Evolutionary conservation across 2,888 invertebrate species (phyloP).

Genomic region (Euplexia lucipara): DNA sequence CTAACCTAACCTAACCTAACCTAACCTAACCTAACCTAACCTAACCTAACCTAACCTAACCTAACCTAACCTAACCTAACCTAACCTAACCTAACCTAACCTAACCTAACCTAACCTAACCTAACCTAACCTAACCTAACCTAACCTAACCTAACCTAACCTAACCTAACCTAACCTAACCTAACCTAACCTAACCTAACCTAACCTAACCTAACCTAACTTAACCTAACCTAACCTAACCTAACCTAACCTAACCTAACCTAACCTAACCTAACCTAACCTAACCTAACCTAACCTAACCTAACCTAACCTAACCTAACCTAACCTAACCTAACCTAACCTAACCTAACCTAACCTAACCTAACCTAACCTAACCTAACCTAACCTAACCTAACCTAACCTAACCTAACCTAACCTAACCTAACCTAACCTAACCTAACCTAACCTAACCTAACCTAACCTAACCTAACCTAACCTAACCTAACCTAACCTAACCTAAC

Average conservation of each 20-base stretch:
- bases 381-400: constrained; percentile 35
- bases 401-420: constrained; percentile 41
- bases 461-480: constrained; percentile 15
- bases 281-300: constrained; percentile 41
- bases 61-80: constrained; percentile 41
- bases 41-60: constrained; percentile 19
- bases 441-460: constrained; percentile 40
- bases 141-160: constrained; percentile 48
- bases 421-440: constrained; percentile 42
- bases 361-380: constrained; percentile 37
- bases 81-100: constrained; percentile 51
- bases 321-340: constrained; percentile 38
- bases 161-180: constrained; percentile 52
- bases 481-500: constrained; percentile 26
- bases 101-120: constrained; percentile 46
- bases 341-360: constrained; percentile 33
- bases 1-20: constrained; percentile 17
- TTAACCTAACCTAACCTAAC: constrained; percentile 48
- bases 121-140: constrained; percentile 49
- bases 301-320: constrained; percentile 46
- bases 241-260: constrained; percentile 56
- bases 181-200: constrained; percentile 55
- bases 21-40: constrained; percentile 15
- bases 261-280: constrained; percentile 56
- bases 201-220: constrained; percentile 48